Percentiles rank a stretch among this genome's conserved stretches.
Conservation (phyloP, 2,888 invertebrate species). For the Meteorus cinctellus region DNA sequence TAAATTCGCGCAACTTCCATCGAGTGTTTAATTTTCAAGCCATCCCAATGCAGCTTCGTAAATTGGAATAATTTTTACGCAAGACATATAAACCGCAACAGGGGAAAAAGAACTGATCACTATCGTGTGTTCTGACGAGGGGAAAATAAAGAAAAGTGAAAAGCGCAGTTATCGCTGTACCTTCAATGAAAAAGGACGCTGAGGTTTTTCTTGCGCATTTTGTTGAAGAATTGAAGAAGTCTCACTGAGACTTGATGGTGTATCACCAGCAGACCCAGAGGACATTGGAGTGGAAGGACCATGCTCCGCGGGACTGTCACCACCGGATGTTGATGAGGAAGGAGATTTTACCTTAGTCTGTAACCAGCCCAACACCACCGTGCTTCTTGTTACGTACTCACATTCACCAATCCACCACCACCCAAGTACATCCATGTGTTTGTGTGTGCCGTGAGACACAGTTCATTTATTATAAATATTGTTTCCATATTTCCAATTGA, state of each 20-base stretch:
- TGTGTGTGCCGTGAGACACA: background rate
- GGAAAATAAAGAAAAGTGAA: background rate
- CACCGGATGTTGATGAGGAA: constrained; percentile 72
- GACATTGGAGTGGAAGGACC: constrained; percentile 68
- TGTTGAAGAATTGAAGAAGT: constrained; percentile 66
- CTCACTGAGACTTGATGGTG: constrained; percentile 65
- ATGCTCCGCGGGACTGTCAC: constrained; percentile 71
- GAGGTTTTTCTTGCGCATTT: constrained; percentile 74
- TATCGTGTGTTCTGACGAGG: constrained; percentile 13
- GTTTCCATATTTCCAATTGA: background rate
- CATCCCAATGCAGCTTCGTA: constrained; percentile 22
- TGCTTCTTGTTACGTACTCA: constrained; percentile 68
- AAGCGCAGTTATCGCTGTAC: constrained; percentile 67
- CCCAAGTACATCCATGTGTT: constrained; percentile 45
- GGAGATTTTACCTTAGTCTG: constrained; percentile 74
- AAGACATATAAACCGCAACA: background rate
- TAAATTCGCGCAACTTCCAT: background rate
- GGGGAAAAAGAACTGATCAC: constrained; percentile 22
- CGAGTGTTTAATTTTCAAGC: constrained; percentile 14
- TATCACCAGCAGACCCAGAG: constrained; percentile 67
- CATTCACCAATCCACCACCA: constrained; percentile 61
- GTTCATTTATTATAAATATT: background rate
- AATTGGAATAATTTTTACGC: constrained; percentile 7
- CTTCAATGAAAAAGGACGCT: constrained; percentile 78
- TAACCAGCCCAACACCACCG: constrained; percentile 69